phyloP scores from a whole-genome alignment of 2,888 invertebrate species.

The Eretmocerus hayati region DNA sequence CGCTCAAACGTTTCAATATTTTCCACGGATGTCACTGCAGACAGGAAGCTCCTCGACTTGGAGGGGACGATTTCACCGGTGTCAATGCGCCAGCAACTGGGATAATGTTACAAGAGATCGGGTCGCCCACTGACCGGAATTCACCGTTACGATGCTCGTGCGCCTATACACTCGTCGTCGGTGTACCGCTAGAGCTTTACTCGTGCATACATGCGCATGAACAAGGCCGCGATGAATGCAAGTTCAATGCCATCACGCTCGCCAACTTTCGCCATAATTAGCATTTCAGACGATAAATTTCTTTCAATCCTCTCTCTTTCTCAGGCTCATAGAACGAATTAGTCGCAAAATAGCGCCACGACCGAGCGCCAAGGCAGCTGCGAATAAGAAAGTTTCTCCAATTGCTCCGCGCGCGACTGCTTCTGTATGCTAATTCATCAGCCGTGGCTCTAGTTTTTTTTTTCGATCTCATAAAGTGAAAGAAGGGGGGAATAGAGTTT shows the following conservation, averaged over 20 bases:
- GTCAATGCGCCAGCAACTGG: constrained; percentile 27
- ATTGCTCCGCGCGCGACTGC: too few species aligned
- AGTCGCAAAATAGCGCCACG: too few species aligned
- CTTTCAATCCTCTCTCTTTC: background rate
- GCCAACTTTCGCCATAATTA: constrained; percentile 13
- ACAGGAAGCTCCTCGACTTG: too few species aligned
- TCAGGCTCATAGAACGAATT: too few species aligned
- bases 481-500: too few species aligned
- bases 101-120: constrained; percentile 38
- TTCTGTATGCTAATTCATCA: too few species aligned
- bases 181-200: background rate
- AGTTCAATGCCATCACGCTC: constrained; percentile 10
- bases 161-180: background rate
- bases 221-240: constrained; percentile 10
- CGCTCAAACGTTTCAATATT: too few species aligned
- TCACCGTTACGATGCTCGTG: constrained; percentile 29
- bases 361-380: too few species aligned
- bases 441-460: too few species aligned
- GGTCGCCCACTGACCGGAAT: constrained; percentile 36
- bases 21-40: too few species aligned
- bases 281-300: constrained; percentile 9
- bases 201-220: background rate
- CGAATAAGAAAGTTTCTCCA: too few species aligned
- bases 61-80: constrained; percentile 37
- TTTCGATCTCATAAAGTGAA: too few species aligned